Evolutionary conservation across 2,113 vertebrate species (phyloP).

Genomic region (Gymnorhina tibicen): DNA sequence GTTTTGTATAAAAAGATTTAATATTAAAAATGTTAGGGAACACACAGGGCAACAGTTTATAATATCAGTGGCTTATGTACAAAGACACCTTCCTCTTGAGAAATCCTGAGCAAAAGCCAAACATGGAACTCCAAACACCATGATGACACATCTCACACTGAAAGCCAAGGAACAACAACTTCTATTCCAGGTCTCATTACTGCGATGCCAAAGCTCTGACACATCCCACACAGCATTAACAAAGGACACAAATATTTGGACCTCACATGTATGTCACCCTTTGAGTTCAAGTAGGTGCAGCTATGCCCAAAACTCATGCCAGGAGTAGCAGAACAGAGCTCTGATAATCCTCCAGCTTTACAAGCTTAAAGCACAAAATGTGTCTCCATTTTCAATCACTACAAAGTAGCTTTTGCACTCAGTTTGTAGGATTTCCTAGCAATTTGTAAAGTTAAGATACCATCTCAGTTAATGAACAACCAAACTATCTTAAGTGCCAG

Average conservation of each 20-base stretch:
- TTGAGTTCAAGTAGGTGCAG: background rate
- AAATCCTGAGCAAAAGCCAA: background rate
- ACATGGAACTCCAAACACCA: background rate
- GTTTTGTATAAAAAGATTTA: background rate
- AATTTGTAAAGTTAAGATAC: background rate
- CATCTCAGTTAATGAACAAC: background rate
- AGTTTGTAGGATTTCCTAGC: background rate
- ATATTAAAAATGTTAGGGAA: background rate
- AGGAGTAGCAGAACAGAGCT: background rate
- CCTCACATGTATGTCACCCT: background rate
- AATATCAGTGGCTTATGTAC: background rate
- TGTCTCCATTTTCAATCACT: background rate
- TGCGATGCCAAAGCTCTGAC: background rate
- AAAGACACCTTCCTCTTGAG: background rate
- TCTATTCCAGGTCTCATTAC: background rate
- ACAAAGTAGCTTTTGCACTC: background rate
- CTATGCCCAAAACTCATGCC: background rate
- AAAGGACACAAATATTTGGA: background rate
- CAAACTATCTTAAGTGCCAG: background rate
- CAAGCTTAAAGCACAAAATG: background rate
- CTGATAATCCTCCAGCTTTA: background rate
- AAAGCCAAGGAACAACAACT: background rate
- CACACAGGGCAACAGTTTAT: background rate
- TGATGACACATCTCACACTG: background rate
- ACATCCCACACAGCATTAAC: background rate